A percentile compares a stretch with the other conserved stretches of the same genome.
phyloP scores from a whole-genome alignment of 1,140 invertebrate genomes.

The Pogonus chalceus region DNA sequence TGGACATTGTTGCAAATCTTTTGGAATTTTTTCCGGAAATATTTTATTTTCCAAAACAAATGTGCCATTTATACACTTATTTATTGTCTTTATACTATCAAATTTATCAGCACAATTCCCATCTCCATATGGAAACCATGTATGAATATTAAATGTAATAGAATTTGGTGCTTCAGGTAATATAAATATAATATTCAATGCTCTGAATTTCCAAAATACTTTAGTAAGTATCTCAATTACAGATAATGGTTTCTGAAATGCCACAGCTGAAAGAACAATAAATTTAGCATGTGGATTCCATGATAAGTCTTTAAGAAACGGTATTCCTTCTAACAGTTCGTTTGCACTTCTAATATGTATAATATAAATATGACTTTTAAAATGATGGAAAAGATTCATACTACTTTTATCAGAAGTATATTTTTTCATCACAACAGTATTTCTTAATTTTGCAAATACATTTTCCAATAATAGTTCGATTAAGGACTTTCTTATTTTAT shows the following conservation, averaged over 20 bases:
- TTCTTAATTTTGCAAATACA: no score
- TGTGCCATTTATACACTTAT: constrained; percentile 15
- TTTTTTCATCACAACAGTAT: no score
- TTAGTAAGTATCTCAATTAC: constrained; percentile 15
- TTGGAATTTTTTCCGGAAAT: constrained; percentile 21
- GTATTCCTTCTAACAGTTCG: no score
- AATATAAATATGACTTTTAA: no score
- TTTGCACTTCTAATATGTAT: no score
- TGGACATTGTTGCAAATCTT: constrained; percentile 19
- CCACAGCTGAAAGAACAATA: constrained; percentile 17
- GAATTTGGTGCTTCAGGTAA: constrained; percentile 9
- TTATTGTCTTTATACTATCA: constrained; percentile 10
- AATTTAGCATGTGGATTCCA: constrained; percentile 26
- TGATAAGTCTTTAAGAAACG: neutral
- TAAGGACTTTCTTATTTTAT: no score
- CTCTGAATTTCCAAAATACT: constrained; percentile 13
- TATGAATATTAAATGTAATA: constrained; percentile 18
- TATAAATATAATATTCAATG: constrained; percentile 18
- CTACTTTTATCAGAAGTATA: no score
- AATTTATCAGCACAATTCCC: constrained; percentile 17
- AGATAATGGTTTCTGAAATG: constrained; percentile 7
- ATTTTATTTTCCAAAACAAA: constrained; percentile 10
- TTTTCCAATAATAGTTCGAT: no score
- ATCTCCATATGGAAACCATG: constrained; percentile 21
- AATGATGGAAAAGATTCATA: no score